Percentiles rank a stretch among this genome's conserved stretches.
Conservation (phyloP, 1,140 invertebrate genomes). For the Triops longicaudatus region DNA sequence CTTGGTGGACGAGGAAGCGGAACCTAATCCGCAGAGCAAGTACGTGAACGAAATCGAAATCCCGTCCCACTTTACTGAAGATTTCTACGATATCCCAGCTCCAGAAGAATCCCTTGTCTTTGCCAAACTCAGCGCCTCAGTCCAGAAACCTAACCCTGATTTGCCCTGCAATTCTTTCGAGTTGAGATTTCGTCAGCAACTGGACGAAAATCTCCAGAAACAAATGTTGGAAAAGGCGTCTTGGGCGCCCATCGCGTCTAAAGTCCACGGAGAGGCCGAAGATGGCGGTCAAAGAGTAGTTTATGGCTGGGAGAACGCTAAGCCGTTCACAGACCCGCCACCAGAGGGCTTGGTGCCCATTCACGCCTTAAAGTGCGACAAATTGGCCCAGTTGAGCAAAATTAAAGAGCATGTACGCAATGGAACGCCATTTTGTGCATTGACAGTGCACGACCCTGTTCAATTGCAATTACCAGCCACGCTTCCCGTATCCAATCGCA, state of each 20-base stretch:
- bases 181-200: background rate
- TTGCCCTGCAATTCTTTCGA: background rate
- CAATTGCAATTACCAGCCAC: constrained; percentile 3
- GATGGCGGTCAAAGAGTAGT: background rate
- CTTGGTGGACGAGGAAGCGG: background rate
- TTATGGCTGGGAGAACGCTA: constrained; percentile 17
- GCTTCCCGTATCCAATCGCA: constrained; percentile 15
- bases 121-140: background rate
- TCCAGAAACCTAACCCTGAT: constrained; percentile 13
- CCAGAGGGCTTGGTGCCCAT: background rate
- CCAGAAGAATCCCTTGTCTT: constrained; percentile 13
- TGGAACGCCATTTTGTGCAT: constrained; percentile 22
- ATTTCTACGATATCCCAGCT: constrained; percentile 8
- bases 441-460: constrained; percentile 6
- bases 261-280: background rate
- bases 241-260: background rate
- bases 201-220: constrained; percentile 16
- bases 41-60: constrained; percentile 16
- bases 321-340: background rate
- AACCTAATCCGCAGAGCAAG: background rate
- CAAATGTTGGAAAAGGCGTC: background rate
- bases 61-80: constrained; percentile 10
- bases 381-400: background rate
- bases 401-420: constrained; percentile 21
- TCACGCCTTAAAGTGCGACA: constrained; percentile 6